Percentiles rank a stretch among this genome's conserved stretches.
Evolutionary conservation across 2,113 vertebrate species (phyloP).

Genomic region (Gasterosteus nipponicus): DNA sequence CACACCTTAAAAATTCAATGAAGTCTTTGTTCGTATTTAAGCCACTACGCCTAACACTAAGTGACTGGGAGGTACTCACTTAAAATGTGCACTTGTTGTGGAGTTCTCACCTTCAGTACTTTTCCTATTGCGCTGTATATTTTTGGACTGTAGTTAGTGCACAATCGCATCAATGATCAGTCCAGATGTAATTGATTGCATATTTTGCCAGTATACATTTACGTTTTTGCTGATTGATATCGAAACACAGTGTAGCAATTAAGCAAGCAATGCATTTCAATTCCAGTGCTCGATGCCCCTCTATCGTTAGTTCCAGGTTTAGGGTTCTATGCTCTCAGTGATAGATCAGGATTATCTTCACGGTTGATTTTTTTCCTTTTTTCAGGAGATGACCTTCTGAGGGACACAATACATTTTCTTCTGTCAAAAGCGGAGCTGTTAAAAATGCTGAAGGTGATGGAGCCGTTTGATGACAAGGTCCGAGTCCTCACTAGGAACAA

Average conservation of each 20-base stretch:
- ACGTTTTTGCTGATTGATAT: not conserved
- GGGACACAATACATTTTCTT: conserved; percentile 74
- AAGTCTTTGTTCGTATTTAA: not conserved
- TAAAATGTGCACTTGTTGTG: not conserved
- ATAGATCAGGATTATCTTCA: not conserved
- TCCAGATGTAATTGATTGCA: not conserved
- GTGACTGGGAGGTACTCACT: not conserved
- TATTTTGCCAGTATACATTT: not conserved
- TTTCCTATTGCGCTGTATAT: not conserved
- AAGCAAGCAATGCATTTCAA: not conserved
- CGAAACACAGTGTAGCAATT: too few relatives aligned
- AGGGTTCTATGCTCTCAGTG: not conserved
- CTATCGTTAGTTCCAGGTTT: not conserved
- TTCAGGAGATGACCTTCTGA: conserved; percentile 77
- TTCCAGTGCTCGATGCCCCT: too few relatives aligned
- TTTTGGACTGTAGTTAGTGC: not conserved
- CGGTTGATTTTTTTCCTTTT: conserved; percentile 2
- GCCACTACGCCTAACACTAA: too few relatives aligned
- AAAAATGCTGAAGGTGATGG: conserved; percentile 72
- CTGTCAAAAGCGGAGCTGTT: conserved; percentile 75
- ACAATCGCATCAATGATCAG: not conserved
- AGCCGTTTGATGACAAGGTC: conserved; percentile 72
- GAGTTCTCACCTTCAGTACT: not conserved
- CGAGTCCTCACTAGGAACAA: conserved; percentile 61
- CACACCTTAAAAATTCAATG: not conserved